A percentile compares a stretch with the other conserved stretches of the same genome.
These are phyloP conservation scores for Pangasianodon gigas DNA, from an alignment of 2,113 vertebrate genomes.

Conservation along the genomic window DNA sequence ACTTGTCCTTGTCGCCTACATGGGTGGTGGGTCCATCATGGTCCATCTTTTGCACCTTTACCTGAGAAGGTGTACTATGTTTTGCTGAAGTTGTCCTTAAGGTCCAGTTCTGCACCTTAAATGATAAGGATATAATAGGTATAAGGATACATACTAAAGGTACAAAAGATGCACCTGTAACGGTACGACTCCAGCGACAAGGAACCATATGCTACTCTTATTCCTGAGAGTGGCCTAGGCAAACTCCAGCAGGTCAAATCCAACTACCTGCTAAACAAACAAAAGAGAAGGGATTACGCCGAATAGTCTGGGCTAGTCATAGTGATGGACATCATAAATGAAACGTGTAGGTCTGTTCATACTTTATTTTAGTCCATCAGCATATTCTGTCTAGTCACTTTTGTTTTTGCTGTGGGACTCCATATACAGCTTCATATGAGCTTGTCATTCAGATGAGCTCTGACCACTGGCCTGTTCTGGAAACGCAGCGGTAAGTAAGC, in stretches of 20 bases:
- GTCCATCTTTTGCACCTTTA: neutral
- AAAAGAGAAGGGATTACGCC: neutral
- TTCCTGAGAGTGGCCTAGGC: neutral
- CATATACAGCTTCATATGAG: neutral
- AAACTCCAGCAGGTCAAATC: conserved; percentile 5
- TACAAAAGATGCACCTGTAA: neutral
- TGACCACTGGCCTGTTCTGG: neutral
- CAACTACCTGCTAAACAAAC: neutral
- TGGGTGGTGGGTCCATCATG: neutral
- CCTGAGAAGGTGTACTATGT: neutral
- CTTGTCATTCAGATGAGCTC: conserved; percentile 17
- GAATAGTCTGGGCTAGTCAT: neutral
- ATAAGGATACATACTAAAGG: neutral
- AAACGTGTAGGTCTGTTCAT: neutral
- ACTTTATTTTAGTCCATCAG: neutral
- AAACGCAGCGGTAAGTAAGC: neutral
- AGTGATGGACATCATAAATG: neutral
- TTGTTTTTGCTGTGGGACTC: neutral
- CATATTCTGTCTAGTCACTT: neutral
- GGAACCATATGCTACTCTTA: neutral
- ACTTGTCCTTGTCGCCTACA: neutral
- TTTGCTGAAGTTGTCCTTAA: neutral
- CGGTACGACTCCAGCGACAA: neutral
- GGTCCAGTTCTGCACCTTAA: neutral
- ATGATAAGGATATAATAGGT: neutral